These are phyloP conservation scores for Capreolus pygargus DNA, from an alignment of 2,113 vertebrate genomes.

Conservation along the genomic window DNA sequence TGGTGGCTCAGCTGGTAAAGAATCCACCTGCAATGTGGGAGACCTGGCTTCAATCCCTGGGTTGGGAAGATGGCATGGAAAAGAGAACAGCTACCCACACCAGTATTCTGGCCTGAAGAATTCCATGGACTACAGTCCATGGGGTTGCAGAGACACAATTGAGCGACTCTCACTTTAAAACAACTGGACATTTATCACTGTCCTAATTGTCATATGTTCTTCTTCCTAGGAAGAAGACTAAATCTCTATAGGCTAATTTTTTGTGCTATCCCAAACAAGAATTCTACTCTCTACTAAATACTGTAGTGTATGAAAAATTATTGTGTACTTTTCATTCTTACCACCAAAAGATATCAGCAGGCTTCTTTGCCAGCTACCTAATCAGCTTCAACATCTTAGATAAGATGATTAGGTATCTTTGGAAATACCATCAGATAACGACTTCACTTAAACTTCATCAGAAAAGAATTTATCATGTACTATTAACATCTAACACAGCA, in stretches of 20 bases:
- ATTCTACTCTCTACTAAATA: background rate
- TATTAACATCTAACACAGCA: background rate
- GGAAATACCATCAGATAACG: background rate
- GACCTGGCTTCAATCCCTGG: fast-evolving
- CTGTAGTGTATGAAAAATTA: background rate
- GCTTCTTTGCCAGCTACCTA: background rate
- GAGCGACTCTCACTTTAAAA: background rate
- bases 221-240: background rate
- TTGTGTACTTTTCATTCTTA: background rate
- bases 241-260: background rate
- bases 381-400: background rate
- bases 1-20: background rate
- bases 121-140: background rate
- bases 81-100: background rate
- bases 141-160: background rate
- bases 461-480: background rate
- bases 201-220: background rate
- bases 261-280: background rate
- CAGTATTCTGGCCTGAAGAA: background rate
- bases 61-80: background rate
- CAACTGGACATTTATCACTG: background rate
- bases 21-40: background rate
- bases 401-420: background rate
- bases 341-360: background rate
- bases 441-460: background rate